Conservation (phyloP, 37 sponge, comb jelly and placozoan species). For the Bolinopsis microptera region DNA sequence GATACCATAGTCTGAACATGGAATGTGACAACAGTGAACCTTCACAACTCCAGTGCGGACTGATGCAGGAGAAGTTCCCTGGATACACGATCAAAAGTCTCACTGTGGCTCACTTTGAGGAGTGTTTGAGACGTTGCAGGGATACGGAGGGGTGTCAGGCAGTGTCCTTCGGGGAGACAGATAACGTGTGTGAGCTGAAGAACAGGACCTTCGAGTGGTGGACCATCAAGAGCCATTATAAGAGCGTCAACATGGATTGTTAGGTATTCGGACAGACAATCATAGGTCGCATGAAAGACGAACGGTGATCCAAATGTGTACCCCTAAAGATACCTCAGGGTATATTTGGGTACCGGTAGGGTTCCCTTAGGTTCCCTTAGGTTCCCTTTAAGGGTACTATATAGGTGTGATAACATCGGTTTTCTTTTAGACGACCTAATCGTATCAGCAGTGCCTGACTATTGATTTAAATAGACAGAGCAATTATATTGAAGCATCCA, state of each 20-base stretch:
- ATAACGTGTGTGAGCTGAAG: not conserved
- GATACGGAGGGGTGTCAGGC: slow-evolving; percentile 5
- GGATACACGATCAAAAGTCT: not conserved
- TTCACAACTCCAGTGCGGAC: not conserved
- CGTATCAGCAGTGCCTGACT: no score
- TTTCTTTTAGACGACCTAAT: no score
- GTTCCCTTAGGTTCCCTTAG: no score
- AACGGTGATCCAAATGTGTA: no score
- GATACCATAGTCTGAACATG: not conserved
- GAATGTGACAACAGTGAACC: not conserved
- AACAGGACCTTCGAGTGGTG: not conserved
- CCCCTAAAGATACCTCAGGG: no score
- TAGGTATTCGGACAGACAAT: no score
- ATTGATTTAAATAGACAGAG: no score
- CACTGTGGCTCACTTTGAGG: not conserved
- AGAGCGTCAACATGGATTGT: not conserved
- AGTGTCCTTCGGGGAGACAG: not conserved
- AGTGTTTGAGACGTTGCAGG: not conserved
- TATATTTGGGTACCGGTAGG: no score
- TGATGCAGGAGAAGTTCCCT: not conserved
- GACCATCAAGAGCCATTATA: not conserved
- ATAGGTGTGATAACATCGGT: no score
- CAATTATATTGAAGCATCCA: no score
- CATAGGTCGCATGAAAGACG: no score
- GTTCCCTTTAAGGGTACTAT: no score